Percentiles rank a stretch among this genome's conserved stretches.
Evolutionary conservation across 2,888 invertebrate species (phyloP).

Genomic region (Seira ritae): DNA sequence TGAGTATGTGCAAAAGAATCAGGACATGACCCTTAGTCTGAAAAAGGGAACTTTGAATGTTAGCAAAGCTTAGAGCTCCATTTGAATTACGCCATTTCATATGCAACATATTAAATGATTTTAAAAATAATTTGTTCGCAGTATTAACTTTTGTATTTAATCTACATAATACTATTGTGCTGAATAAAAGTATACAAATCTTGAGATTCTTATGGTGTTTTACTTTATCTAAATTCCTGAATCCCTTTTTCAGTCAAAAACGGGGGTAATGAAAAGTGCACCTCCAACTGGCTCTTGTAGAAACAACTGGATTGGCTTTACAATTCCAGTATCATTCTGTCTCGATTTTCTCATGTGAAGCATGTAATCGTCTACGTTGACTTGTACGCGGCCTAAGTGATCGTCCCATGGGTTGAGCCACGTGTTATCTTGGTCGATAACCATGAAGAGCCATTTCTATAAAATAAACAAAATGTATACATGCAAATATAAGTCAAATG

Average conservation of each 20-base stretch:
- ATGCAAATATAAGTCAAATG: background rate
- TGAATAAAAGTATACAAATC: no score
- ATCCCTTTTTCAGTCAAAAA: constrained; percentile 22
- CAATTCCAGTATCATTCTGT: constrained; percentile 25
- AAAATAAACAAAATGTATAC: background rate
- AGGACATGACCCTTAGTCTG: constrained; percentile 62
- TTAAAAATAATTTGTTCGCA: no score
- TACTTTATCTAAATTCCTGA: background rate
- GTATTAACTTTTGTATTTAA: no score
- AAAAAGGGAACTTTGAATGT: constrained; percentile 69
- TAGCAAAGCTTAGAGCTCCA: constrained; percentile 61
- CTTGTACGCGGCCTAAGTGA: constrained; percentile 44
- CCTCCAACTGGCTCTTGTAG: constrained; percentile 51
- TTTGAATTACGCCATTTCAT: background rate
- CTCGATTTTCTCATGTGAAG: constrained; percentile 7
- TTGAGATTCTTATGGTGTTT: no score
- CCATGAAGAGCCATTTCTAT: constrained; percentile 54
- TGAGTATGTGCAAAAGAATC: constrained; percentile 66
- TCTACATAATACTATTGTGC: no score
- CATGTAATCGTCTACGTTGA: constrained; percentile 49
- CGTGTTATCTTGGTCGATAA: constrained; percentile 41
- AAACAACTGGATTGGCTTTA: constrained; percentile 43
- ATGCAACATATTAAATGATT: no score
- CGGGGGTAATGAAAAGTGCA: constrained; percentile 37
- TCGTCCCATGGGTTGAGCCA: constrained; percentile 54